These are phyloP conservation scores for Diacarnus erythraeanus DNA, from an alignment of 37 sponge, comb jelly and placozoan species.

Conservation along the genomic window DNA sequence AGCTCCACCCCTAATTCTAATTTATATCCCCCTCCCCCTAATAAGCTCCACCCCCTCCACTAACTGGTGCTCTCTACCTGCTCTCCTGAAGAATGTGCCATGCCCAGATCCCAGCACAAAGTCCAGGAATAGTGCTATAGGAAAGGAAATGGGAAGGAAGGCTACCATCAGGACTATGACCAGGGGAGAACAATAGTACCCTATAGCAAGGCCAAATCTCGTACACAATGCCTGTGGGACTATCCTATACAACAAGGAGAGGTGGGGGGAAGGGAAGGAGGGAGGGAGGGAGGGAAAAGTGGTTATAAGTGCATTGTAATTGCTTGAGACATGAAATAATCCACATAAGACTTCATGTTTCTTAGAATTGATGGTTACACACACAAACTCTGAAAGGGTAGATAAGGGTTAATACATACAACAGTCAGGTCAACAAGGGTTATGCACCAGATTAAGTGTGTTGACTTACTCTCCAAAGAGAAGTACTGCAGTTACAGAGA, in stretches of 20 bases:
- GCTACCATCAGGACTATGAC: slow-evolving; percentile 62
- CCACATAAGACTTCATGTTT: background rate
- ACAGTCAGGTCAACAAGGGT: no score
- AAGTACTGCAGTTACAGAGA: slow-evolving; percentile 85
- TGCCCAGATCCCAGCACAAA: slow-evolving; percentile 65
- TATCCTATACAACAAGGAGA: slow-evolving; percentile 41
- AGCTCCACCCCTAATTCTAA: no score
- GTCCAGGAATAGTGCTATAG: slow-evolving; percentile 77
- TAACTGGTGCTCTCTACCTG: slow-evolving; percentile 48
- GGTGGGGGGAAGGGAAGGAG: background rate
- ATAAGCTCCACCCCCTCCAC: no score
- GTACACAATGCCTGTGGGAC: slow-evolving; percentile 88
- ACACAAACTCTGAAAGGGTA: slow-evolving; percentile 4
- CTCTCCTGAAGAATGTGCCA: slow-evolving; percentile 79
- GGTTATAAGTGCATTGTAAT: no score
- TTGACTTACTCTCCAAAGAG: slow-evolving; percentile 84
- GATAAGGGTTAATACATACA: no score
- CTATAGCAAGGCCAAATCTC: slow-evolving; percentile 84
- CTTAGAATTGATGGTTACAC: background rate
- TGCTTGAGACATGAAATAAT: background rate
- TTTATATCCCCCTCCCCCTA: no score
- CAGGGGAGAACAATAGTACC: slow-evolving; percentile 84
- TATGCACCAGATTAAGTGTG: background rate
- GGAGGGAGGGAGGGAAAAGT: no score
- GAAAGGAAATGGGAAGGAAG: slow-evolving; percentile 70